Evolutionary conservation across 2,888 invertebrate species (phyloP), one percentile per base, ranked within the genome.

Genomic region (Aproaerema taeniolella): DNA sequence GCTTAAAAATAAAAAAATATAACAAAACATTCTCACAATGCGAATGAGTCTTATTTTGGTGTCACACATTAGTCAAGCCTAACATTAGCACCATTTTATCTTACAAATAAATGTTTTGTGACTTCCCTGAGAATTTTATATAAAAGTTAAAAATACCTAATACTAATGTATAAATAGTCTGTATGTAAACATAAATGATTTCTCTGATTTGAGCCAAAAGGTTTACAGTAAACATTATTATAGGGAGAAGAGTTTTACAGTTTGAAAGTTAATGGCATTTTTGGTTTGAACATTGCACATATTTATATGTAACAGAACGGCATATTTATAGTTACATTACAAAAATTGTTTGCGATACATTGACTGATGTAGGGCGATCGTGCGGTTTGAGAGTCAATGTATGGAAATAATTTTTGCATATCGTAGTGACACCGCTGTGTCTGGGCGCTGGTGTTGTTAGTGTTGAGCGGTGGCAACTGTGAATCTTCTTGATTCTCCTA

Each of bases 231-330:
- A 58, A 65, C 54, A 69, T 68, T 66, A n/a, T n/a, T n/a, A n/a
- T n/a, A 73, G 65, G 67, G 68, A 74, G 70, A 67, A 76, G 67
- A 69, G 61, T 65, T 74, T 70, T 63, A 71, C 62, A 66, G 72
- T 74, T 67, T 68, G 72, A 80, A 71, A 76, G 74, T 77, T 80
- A 79, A 73, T 80, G 82, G 78, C 76, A 65, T 85, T 82, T 86
- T 86, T 85, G 85, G 86, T 82, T 85, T 85, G 73, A 79, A 78
- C 76, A 86, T 86, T 86, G 86, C 86, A 86, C 86, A 75, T 80
- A 71, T 70, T 74, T 69, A 62, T n/a, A n/a, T 74, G 71, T 63
- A 63, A 70, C 67, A 74, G 70, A 79, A 81, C 77, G 78, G 79
- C 60, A 20, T 20, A 20, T 67, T 69, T 64, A 67, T 62, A 53